These are phyloP conservation scores for Castor canadensis DNA, from an alignment of 2,113 vertebrate genomes.

Conservation along the genomic window DNA sequence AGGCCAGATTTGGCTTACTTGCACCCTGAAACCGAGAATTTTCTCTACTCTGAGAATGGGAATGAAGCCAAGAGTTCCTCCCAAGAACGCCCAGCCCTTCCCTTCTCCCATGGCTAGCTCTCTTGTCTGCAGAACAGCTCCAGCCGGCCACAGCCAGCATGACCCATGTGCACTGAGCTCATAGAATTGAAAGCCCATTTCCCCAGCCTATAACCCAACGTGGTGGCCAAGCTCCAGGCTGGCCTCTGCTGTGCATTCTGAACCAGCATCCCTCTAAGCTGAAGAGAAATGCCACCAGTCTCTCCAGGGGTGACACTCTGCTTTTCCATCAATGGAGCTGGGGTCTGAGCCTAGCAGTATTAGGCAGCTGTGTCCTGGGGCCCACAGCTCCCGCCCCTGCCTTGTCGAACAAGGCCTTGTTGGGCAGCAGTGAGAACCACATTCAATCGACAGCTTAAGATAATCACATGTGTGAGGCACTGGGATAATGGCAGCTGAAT, in stretches of 20 bases:
- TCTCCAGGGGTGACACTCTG: not conserved
- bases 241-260: not conserved
- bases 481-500: constrained; percentile 81
- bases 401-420: constrained; percentile 69
- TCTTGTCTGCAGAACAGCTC: not conserved
- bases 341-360: not conserved
- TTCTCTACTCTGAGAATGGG: not conserved
- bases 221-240: not conserved
- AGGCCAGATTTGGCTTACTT: not conserved
- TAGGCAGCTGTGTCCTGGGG: constrained; percentile 12
- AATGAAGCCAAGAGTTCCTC: not conserved
- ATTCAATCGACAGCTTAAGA: constrained; percentile 79
- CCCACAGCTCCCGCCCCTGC: constrained; percentile 34
- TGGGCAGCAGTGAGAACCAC: constrained; percentile 71
- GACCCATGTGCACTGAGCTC: not conserved
- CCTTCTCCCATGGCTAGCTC: not conserved
- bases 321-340: not conserved
- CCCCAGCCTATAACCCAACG: not conserved
- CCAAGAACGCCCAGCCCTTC: not conserved
- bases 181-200: not conserved
- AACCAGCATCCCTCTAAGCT: not conserved
- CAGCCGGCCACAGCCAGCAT: not conserved
- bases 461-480: constrained; percentile 81
- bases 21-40: not conserved
- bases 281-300: not conserved